These are phyloP conservation scores for Mesochorus sp. DNA, from an alignment of 2,888 invertebrate genomes.

Conservation along the genomic window DNA sequence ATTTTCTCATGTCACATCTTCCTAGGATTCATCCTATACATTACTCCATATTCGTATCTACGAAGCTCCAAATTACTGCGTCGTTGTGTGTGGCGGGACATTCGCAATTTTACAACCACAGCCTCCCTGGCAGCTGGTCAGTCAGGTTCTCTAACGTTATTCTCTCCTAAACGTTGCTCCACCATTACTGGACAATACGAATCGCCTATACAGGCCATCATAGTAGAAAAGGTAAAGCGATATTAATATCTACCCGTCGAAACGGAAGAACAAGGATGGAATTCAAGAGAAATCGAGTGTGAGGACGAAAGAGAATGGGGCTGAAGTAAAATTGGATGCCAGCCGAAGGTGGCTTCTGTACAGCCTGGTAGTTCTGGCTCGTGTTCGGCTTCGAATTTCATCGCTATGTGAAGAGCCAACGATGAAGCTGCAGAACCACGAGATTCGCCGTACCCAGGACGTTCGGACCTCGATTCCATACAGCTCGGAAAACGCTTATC, in stretches of 20 bases:
- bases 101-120: conserved; percentile 65
- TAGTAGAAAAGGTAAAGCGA: conserved; percentile 20
- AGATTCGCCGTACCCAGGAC: not conserved
- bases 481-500: conserved; percentile 31
- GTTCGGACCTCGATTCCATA: conserved; percentile 1
- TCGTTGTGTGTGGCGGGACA: conserved; percentile 16
- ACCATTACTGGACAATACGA: conserved; percentile 69
- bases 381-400: not conserved
- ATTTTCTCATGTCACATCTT: no score
- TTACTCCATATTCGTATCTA: not conserved
- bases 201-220: conserved; percentile 56
- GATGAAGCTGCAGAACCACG: not conserved
- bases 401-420: not conserved
- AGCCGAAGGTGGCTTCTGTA: conserved; percentile 15
- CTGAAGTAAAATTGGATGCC: conserved; percentile 31
- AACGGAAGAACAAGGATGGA: conserved; percentile 21
- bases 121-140: conserved; percentile 23
- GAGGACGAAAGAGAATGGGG: conserved; percentile 7
- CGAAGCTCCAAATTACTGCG: not conserved
- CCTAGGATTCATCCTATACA: conserved; percentile 5
- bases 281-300: not conserved
- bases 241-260: conserved; percentile 12
- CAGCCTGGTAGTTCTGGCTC: not conserved
- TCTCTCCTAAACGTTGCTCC: conserved; percentile 46
- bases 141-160: not conserved